phyloP scores from a whole-genome alignment of 23 tunicate genomes.

The Diplosoma virens region DNA sequence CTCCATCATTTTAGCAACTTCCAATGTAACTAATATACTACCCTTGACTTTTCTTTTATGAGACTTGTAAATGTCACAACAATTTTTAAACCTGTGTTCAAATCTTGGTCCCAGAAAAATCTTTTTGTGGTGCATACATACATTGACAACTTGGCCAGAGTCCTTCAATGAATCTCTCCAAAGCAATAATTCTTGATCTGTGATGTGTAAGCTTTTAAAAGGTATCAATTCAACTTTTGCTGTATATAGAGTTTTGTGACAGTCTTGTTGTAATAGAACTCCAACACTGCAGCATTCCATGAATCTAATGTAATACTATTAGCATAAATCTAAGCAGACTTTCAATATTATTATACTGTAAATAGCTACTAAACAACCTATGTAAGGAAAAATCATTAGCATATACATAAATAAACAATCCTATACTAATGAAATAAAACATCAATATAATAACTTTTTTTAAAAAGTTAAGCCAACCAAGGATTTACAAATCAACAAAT shows the following conservation, averaged over 20 bases:
- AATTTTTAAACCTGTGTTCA: neutral
- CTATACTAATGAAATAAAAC: too few species aligned
- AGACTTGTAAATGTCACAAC: constrained; percentile 13
- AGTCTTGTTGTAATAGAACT: neutral
- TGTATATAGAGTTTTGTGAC: too few species aligned
- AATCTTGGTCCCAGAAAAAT: neutral
- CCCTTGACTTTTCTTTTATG: constrained; percentile 19
- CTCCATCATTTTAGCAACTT: constrained; percentile 11
- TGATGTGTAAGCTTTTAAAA: neutral
- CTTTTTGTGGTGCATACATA: neutral
- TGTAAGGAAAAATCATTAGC: too few species aligned
- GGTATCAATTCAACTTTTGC: neutral
- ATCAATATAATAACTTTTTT: too few species aligned
- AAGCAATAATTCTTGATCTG: neutral
- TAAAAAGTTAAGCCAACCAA: too few species aligned
- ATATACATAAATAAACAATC: too few species aligned
- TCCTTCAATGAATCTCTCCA: neutral
- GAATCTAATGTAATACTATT: neutral
- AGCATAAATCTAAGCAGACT: neutral
- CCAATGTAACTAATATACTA: neutral
- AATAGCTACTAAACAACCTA: too few species aligned
- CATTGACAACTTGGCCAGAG: neutral
- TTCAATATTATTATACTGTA: neutral
- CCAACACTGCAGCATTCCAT: neutral
- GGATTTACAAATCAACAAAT: too few species aligned